Base-by-base conservation (phyloP, 2,888 invertebrate genomes). In the Melinaea marsaeus region DNA sequence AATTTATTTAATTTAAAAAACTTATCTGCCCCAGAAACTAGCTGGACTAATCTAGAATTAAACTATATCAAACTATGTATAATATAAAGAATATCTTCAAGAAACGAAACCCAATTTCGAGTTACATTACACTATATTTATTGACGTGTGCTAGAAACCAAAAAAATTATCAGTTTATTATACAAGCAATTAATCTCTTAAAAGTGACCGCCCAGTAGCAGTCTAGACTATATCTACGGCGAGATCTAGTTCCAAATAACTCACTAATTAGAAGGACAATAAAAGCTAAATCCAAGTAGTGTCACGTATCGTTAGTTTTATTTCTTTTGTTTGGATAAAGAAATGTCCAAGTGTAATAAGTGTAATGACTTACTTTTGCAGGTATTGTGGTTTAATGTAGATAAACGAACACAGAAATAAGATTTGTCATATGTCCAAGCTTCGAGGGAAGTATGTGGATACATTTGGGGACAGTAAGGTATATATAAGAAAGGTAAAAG, bases 191-290 rank as follows among this genome's bases (percentile, higher is more conserved):
- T 86, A 88, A 88, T 86, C 86, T 87, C 80, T 79, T 85, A 86
- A 86, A 86, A 87, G 78, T 75, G 79, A 74, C 76, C 79, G 80
- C 79, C 78, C 79, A 79, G 74, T 76, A 74, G 76, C 75, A 75
- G 86, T 86, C 86, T 86, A 84, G 85, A 86, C 85, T 73, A 69
- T 79, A 85, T 88, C 88, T 86, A 79, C 79, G 81, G 80, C 81
- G 74, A 84, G 82, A 88, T 88, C 87, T 87, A 74, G 79, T 81
- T 80, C 71, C 77, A 81, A 85, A 85, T 84, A 83, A 80, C 76
- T 84, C 74, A 74, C 78, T 85, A 85, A 87, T 87, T 86, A 84
- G 84, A 83, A 75, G 85, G 87, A 88, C 84, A 87, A 85, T 87
- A 86, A 87, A 87, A 83, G 74, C 76, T 77, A 79, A 77, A 84